Evolutionary conservation across 2,888 invertebrate species (phyloP).

Genomic region (Dryocosmus kuriphilus): DNA sequence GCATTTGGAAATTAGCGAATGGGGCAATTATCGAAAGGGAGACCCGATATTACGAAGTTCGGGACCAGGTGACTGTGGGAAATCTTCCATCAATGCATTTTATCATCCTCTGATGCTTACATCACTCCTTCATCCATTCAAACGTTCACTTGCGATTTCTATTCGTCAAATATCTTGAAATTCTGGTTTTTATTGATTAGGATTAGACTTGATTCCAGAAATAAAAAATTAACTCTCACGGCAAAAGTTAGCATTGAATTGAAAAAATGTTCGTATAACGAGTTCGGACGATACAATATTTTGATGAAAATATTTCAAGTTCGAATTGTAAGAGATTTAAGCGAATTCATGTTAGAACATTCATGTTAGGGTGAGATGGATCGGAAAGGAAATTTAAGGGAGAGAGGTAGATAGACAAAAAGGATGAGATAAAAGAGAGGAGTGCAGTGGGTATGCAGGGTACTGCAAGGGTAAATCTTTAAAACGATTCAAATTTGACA

Average conservation of each 20-base stretch:
- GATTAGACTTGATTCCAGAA: too few relatives aligned
- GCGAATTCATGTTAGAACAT: too few relatives aligned
- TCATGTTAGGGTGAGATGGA: slow-evolving; percentile 18
- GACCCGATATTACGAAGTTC: slow-evolving; percentile 58
- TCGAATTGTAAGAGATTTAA: too few relatives aligned
- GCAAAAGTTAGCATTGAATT: too few relatives aligned
- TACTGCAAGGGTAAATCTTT: too few relatives aligned
- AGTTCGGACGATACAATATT: too few relatives aligned
- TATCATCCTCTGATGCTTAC: slow-evolving; percentile 9
- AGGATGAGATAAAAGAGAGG: slow-evolving; percentile 55
- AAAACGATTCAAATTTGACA: too few relatives aligned
- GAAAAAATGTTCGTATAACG: too few relatives aligned
- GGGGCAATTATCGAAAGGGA: slow-evolving; percentile 70
- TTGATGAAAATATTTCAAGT: too few relatives aligned
- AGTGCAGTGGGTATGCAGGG: slow-evolving; percentile 59
- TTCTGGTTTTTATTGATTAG: too few relatives aligned
- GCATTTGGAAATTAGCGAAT: slow-evolving; percentile 75
- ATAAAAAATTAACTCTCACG: too few relatives aligned
- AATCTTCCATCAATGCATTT: slow-evolving; percentile 43
- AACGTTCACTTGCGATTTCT: neutral
- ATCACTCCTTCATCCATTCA: slow-evolving; percentile 11
- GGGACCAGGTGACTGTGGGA: slow-evolving; percentile 65
- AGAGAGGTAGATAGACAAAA: slow-evolving; percentile 52
- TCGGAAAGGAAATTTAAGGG: slow-evolving; percentile 44
- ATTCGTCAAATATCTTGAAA: neutral